These are phyloP conservation scores for Apodemus agrarius DNA, from an alignment of 2,797 vertebrate species.

Conservation along the genomic window DNA sequence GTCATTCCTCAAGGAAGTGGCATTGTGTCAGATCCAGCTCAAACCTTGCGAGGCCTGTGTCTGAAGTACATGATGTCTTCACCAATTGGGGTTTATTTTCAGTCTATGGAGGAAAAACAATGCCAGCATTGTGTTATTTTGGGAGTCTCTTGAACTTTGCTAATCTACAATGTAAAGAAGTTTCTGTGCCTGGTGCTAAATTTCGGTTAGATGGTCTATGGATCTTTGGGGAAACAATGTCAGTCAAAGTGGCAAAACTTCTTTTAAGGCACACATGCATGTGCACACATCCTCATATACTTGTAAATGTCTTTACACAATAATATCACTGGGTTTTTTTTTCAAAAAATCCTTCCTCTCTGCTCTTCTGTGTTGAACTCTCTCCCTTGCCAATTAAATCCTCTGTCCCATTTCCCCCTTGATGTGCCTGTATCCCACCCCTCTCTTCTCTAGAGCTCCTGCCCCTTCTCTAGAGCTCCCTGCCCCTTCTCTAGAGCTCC, in stretches of 20 bases:
- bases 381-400: background rate
- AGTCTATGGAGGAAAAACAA: background rate
- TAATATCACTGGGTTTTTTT: background rate
- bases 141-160: background rate
- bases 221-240: background rate
- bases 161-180: background rate
- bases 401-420: background rate
- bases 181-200: background rate
- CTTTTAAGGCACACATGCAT: background rate
- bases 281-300: background rate
- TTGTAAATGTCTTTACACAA: background rate
- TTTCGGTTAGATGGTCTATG: background rate
- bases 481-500: background rate
- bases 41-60: background rate
- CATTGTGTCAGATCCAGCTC: background rate
- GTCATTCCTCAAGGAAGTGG: background rate
- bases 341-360: background rate
- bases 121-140: background rate
- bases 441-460: background rate
- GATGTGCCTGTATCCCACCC: too few species aligned
- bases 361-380: background rate
- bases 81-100: background rate
- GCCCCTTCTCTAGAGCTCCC: too few species aligned
- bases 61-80: background rate
- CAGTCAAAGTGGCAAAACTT: background rate